These are phyloP conservation scores for Onchidella celtica DNA, from an alignment of 2,888 invertebrate species.

Conservation along the genomic window DNA sequence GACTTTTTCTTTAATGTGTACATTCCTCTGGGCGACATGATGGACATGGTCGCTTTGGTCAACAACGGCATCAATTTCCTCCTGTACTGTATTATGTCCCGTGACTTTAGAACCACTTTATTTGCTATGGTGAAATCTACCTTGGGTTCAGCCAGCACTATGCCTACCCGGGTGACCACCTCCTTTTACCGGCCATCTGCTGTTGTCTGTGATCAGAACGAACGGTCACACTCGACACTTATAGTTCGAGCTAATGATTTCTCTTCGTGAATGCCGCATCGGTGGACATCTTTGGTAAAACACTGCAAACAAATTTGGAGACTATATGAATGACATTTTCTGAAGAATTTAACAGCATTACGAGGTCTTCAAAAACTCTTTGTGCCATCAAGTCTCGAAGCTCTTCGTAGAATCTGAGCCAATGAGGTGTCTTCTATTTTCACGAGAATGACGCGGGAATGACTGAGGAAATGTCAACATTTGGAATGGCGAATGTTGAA, in stretches of 20 bases:
- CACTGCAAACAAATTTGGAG: too few relatives aligned
- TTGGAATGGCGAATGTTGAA: too few relatives aligned
- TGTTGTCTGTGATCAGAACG: neutral
- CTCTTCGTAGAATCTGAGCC: too few relatives aligned
- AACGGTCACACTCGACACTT: neutral
- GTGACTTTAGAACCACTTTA: conserved; percentile 88
- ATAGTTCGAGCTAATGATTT: neutral
- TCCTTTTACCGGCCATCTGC: neutral
- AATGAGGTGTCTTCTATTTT: too few relatives aligned
- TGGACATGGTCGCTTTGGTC: conserved; percentile 93
- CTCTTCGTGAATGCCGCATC: neutral
- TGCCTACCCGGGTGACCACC: neutral
- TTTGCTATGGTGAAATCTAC: conserved; percentile 50
- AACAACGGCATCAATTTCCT: conserved; percentile 96
- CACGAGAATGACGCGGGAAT: too few relatives aligned
- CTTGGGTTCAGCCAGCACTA: conserved; percentile 2
- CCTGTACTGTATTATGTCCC: conserved; percentile 95
- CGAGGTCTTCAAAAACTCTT: too few relatives aligned
- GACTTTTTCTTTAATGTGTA: conserved; percentile 86
- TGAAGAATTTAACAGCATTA: too few relatives aligned
- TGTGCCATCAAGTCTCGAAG: too few relatives aligned
- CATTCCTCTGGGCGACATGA: conserved; percentile 85
- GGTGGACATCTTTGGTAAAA: too few relatives aligned
- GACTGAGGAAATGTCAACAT: too few relatives aligned
- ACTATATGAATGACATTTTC: too few relatives aligned